Conservation (phyloP, 2,888 invertebrate genomes). For the Bedellia somnulentella region DNA sequence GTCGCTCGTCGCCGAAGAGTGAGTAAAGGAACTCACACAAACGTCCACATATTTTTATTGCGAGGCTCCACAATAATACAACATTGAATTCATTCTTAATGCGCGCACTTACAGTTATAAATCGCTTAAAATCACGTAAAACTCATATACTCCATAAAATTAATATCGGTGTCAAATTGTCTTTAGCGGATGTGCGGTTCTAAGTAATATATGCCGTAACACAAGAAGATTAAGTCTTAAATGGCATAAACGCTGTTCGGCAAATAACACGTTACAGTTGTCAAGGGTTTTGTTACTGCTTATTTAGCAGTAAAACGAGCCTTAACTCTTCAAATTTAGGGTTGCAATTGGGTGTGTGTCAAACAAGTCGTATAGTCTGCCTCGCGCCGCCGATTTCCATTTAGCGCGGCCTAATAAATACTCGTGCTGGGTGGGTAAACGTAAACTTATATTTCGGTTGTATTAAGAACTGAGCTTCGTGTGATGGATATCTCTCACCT, state of each 20-base stretch:
- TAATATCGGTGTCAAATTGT: slow-evolving; percentile 43
- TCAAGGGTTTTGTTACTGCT: slow-evolving; percentile 22
- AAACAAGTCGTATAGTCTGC: slow-evolving; percentile 3
- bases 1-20: slow-evolving; percentile 46
- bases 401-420: slow-evolving; percentile 28
- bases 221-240: slow-evolving; percentile 34
- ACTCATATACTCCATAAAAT: slow-evolving; percentile 28
- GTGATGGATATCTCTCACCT: slow-evolving; percentile 44
- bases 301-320: no score
- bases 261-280: slow-evolving; percentile 33
- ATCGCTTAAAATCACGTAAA: slow-evolving; percentile 21
- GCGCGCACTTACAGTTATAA: slow-evolving; percentile 25
- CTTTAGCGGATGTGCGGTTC: slow-evolving; percentile 16
- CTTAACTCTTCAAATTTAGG: no score
- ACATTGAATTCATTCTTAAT: slow-evolving; percentile 36
- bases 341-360: no score
- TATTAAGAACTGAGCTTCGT: slow-evolving; percentile 38
- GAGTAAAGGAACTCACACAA: slow-evolving; percentile 34
- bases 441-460: slow-evolving; percentile 35
- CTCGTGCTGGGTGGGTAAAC: slow-evolving; percentile 19
- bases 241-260: slow-evolving; percentile 29
- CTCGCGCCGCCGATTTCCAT: slow-evolving; percentile 25
- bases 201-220: slow-evolving; percentile 43
- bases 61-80: slow-evolving; percentile 22
- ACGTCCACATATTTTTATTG: slow-evolving; percentile 49